Evolutionary conservation across 2,888 invertebrate species (phyloP), one percentile per base, ranked within the genome.

Genomic region (Eudasyphora cyanicolor): DNA sequence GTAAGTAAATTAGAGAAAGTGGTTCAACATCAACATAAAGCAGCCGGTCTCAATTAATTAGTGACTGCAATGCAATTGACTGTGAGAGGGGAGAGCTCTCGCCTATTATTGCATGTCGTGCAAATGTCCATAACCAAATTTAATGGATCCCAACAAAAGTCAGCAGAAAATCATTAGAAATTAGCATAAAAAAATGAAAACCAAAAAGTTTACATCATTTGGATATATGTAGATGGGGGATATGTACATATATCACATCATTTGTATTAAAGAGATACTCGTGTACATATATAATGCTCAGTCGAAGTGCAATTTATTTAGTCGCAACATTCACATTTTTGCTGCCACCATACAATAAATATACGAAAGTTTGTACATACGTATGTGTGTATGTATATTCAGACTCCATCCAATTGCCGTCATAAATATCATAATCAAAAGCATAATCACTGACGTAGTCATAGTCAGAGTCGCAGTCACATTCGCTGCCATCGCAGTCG

Each of bases 391-490:
- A 32, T 45, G 45, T n/a, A 57, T 19, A 21, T 24, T 51, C 45
- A 49, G 19, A 5, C 1, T 17, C 1, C 27, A 57, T 57, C 12
- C 67, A 67, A 67, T 67, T 67, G 67, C 67, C 67, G 42, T 67
- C 67, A 67, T 67, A 67, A 67, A 67, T 67, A 67, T 67, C 67
- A 67, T 67, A 67, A 67, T 67, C 67, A 67, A 67, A 67, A 42
- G 21, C 67, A 67, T 67, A 67, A 67, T 38, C 67, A 42, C 24
- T 10, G 5, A 27, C 45, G n/a, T 32, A 29, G 24, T 62, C 35
- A 21, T 64, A 38, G 62, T 35, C 32, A 75, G 21, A 7, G 5
- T 42, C 45, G n/a, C 45, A 29, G 24, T 62, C 35, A n/a, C n/a
- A n/a, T n/a, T n/a, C n/a, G n/a, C n/a, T n/a, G n/a, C 24, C 19